A percentile compares a stretch with the other conserved stretches of the same genome.
phyloP scores from a whole-genome alignment of 2,888 invertebrate species.

The Sminthurides aquaticus region DNA sequence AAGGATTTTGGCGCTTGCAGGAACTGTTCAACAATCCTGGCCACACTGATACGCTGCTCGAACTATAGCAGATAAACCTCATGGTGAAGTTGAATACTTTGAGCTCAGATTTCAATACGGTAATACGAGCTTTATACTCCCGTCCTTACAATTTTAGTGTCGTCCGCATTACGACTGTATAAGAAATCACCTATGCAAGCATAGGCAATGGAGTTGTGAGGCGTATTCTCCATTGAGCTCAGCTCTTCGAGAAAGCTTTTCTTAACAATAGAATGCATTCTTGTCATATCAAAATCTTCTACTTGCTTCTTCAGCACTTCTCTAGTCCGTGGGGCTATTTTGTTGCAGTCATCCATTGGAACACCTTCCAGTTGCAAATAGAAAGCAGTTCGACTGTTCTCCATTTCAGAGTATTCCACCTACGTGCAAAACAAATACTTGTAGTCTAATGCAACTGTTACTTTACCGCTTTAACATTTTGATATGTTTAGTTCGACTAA shows the following conservation, averaged over 20 bases:
- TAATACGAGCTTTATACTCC: too few relatives aligned
- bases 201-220: slow-evolving; percentile 68
- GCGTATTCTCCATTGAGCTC: slow-evolving; percentile 65
- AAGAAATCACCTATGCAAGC: slow-evolving; percentile 74
- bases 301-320: slow-evolving; percentile 51
- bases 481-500: too few relatives aligned
- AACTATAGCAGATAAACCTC: slow-evolving; percentile 23
- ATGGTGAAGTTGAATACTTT: neutral
- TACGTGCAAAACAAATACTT: too few relatives aligned
- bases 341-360: slow-evolving; percentile 58
- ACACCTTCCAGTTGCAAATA: slow-evolving; percentile 69
- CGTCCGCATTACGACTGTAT: slow-evolving; percentile 64
- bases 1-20: slow-evolving; percentile 29
- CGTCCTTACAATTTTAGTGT: slow-evolving; percentile 54
- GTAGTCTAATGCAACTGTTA: too few relatives aligned
- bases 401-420: slow-evolving; percentile 62
- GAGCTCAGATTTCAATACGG: too few relatives aligned
- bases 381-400: slow-evolving; percentile 64
- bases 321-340: slow-evolving; percentile 56
- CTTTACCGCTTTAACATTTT: too few relatives aligned
- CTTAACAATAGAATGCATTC: slow-evolving; percentile 65
- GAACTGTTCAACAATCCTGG: slow-evolving; percentile 31
- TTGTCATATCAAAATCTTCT: slow-evolving; percentile 61
- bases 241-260: slow-evolving; percentile 62
- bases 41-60: slow-evolving; percentile 36